Base-by-base conservation (phyloP, 2,797 vertebrate species). In the Cichlasoma orientale region DNA sequence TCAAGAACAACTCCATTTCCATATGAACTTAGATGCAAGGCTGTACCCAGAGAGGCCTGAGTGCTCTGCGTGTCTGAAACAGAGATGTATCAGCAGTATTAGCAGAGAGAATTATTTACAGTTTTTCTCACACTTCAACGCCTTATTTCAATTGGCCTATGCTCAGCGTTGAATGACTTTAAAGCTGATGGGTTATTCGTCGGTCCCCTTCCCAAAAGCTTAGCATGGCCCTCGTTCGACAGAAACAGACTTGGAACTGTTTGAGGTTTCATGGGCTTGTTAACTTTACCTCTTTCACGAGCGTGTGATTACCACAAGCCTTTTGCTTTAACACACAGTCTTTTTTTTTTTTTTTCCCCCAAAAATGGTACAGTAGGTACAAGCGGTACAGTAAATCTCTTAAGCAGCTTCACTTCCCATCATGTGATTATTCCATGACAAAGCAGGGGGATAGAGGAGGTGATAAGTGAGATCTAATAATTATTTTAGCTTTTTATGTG, bases 281-380 rank as follows among this genome's bases (percentile, higher is more conserved):
- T 92, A 89, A 89, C 82, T 84, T 88, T 84, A 86, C 72, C 80
- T 91, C 80, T 78, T 90, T 82, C 81, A 91, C 93, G 90, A 89
- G 85, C 63, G 88, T 86, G 76, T 85, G 79, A 83, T 94, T 93
- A 91, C 86, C 90, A 91, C 88, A 79, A 88, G 86, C 84, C 82
- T 92, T 90, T 92, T 87, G 86, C 82, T 83, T 25, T 4, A 29
- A 72, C 47, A 80, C 76, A 92, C 87, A 86, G 88, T 77, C 4
- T 74, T 84, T 90, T 57, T 80, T 79, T 55, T 68, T 72, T 4
- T 5, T 50, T 50, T 19, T n/a, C n/a, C n/a, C n/a, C n/a, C 5
- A 4, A 47, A 47, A 66, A 47, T 19, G 41, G 61, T 50, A 68
- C 61, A 50, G 61, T 50, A 68, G 61, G 41, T 68, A 68, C 61